Base-by-base conservation (phyloP, 2,113 vertebrate species). In the Microcebus tavaratra region DNA sequence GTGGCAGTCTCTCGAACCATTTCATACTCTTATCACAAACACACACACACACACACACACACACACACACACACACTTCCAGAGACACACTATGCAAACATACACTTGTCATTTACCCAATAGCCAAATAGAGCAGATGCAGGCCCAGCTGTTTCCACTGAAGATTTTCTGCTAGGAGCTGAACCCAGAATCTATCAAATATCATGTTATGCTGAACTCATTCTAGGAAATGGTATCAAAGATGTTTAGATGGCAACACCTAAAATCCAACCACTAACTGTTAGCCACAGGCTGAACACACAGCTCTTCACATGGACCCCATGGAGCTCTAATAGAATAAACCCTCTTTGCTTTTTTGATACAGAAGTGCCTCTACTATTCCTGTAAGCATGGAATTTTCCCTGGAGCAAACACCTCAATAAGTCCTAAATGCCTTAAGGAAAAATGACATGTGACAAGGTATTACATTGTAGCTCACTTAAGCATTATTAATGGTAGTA, bases 401-500 rank as follows among this genome's bases (percentile, higher is more conserved):
- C 82, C 42, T n/a, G 67, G 10, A 70, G 21, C 61, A 78, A 91
- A 39, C 88, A 90, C 9, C 42, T 42, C 12, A 70, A 34, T 86
- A 86, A 94, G 72, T 76, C 45, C 81, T 94, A 94, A 68, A 55
- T 50, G 17, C 53, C 36, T 70, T 75, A 85, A 94, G 90, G 57
- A 90, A 94, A 93, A 88, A 88, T 50, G 39, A 42, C 27, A 53
- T 50, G n/a, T 79, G 86, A 78, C 73, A 72, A 85, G 20, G 21
- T 78, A 88, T 72, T 91, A 87, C 39, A 90, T 59, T 59, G 76
- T 53, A 81, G 79, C 57, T 68, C 68, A 57, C 67, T 93, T 91
- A 89, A 89, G 80, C 39, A n/a, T 87, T 90, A 93, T 68, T 75
- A 90, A 96, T 83, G 61, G 31, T 95, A 63, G 78, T 48, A 88